Conservation (phyloP, 2,888 invertebrate species). For the Lasioglossum villosulum region DNA sequence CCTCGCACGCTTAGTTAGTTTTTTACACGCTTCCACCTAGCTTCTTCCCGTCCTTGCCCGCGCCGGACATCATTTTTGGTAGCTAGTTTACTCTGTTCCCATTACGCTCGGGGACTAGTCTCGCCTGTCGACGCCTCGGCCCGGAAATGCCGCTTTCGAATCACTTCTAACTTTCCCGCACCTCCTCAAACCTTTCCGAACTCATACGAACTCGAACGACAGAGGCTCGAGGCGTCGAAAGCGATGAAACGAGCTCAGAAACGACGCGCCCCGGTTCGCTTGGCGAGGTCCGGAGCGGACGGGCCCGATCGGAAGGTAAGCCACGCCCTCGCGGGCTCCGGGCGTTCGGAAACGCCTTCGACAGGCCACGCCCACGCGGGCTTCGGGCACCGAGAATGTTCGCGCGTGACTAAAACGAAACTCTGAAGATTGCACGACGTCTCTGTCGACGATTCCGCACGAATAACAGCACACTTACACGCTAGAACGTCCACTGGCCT, state of each 20-base stretch:
- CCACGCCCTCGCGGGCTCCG: background rate
- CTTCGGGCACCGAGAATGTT: slow-evolving; percentile 17
- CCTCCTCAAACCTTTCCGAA: background rate
- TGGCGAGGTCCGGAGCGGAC: slow-evolving; percentile 16
- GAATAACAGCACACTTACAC: slow-evolving; percentile 45
- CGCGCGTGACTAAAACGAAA: slow-evolving; percentile 38
- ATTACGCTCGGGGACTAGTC: slow-evolving; percentile 14
- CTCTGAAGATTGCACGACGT: slow-evolving; percentile 65
- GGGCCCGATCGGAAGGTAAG: slow-evolving; percentile 20
- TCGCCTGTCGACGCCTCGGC: background rate
- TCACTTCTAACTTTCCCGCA: background rate
- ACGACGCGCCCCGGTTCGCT: background rate
- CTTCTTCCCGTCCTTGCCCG: slow-evolving; percentile 7
- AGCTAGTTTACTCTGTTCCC: background rate
- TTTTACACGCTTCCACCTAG: background rate
- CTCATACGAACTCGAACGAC: background rate
- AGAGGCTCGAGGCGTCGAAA: background rate
- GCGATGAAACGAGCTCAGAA: slow-evolving; percentile 9
- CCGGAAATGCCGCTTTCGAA: background rate
- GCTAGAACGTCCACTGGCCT: slow-evolving; percentile 29
- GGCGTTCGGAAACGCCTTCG: background rate
- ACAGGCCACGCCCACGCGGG: background rate
- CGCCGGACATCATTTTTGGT: slow-evolving; percentile 16
- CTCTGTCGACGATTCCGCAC: slow-evolving; percentile 44
- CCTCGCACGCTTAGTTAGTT: slow-evolving; percentile 21